phyloP scores from a whole-genome alignment of 2,797 vertebrate species.

The Acrocephalus scirpaceus region DNA sequence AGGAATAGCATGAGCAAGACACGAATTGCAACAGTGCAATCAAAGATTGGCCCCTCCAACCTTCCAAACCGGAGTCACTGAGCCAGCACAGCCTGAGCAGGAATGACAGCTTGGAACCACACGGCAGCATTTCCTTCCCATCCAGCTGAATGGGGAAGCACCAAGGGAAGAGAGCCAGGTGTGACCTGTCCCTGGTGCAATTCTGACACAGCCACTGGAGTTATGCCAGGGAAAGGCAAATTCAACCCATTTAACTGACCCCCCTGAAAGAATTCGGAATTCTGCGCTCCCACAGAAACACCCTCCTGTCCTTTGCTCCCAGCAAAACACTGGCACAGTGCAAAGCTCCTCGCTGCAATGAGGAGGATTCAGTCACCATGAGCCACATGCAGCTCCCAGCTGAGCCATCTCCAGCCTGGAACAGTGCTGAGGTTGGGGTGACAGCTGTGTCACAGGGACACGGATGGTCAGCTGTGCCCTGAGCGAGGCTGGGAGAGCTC shows the following conservation, averaged over 20 bases:
- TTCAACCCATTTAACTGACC: neutral
- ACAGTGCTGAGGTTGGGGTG: neutral
- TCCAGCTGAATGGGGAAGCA: neutral
- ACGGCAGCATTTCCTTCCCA: neutral
- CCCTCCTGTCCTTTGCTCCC: neutral
- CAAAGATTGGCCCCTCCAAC: neutral
- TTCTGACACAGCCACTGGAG: constrained; percentile 3
- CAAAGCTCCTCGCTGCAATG: neutral
- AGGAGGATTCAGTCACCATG: too few relatives aligned
- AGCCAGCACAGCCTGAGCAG: neutral
- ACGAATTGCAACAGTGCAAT: constrained; percentile 11
- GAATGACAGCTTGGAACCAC: neutral
- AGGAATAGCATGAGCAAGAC: neutral
- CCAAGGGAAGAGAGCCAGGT: neutral
- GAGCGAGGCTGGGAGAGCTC: neutral
- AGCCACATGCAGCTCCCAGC: rapidly evolving
- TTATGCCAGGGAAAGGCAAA: neutral
- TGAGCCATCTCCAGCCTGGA: neutral
- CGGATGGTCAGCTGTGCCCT: rapidly evolving
- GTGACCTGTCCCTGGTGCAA: constrained; percentile 27
- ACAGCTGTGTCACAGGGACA: rapidly evolving
- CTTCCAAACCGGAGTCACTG: neutral
- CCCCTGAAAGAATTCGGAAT: neutral
- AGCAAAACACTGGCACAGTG: neutral
- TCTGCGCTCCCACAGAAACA: neutral